Evolutionary conservation across 2,888 invertebrate species (phyloP), one percentile per base, ranked within the genome.

Genomic region (Prenolepis imparis): DNA sequence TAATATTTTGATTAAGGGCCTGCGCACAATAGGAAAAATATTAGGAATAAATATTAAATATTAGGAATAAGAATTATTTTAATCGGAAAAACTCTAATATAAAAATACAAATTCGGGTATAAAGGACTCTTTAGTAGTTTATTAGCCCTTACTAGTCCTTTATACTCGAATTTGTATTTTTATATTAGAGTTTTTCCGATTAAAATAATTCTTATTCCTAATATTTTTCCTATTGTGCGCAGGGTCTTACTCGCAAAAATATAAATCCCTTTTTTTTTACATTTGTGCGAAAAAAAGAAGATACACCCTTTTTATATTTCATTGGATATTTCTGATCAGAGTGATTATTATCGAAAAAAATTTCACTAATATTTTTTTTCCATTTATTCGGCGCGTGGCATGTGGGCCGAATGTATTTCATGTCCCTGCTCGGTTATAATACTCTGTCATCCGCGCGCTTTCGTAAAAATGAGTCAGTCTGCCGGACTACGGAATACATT

Each of bases 391-490:
- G 6, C 8, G 44, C 44, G 8, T 52, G 44, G 41, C 70, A 61
- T 36, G 59, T 59, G 70, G 72, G 12, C 28, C 12, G 41, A 78
- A 28, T 67, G 59, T 72, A 59, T 44, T 44, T 72, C 15, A 36
- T 44, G 78, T 80, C 24, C 52, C 57, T 44, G 44, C 57, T 44
- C 70, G 59, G 44, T 80, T 80, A 80, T 80, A 80, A 80, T 72
- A 70, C 72, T 80, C 70, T 70, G 78, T 78, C 78, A 78, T 78
- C 44, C 68, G 78, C 41, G 78, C 78, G 59, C 78, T 80, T 80
- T 80, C 78, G 78, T 80, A 80, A 80, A 80, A 80, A 80, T 72
- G 78, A 80, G 72, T 70, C 78, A 61, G 78, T 61, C 59, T 59
- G 59, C 18, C 72, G 59, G 57, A 72, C 78, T 61, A 61, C 78